Evolutionary conservation across 2,888 invertebrate genomes (phyloP).

Genomic region (Cerastoderma edule): DNA sequence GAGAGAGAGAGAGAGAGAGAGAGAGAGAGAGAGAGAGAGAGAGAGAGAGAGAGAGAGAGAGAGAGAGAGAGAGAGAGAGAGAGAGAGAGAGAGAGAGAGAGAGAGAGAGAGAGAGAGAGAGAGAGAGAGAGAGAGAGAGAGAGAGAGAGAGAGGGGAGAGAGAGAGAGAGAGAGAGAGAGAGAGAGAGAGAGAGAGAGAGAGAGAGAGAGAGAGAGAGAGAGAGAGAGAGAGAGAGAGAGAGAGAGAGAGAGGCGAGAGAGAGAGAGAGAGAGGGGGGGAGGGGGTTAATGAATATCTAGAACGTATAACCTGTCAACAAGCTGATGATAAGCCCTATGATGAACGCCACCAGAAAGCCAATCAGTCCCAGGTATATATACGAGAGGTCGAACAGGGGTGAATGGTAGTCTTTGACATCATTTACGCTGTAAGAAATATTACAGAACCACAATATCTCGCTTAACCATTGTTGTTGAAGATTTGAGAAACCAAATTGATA

Average conservation of each 20-base stretch:
- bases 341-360: constrained; percentile 51
- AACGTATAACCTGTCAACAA: constrained; percentile 46
- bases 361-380: constrained; percentile 58
- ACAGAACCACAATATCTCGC: too few relatives aligned
- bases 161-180: constrained; percentile 18
- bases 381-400: constrained; percentile 53
- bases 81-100: constrained; percentile 2
- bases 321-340: constrained; percentile 58
- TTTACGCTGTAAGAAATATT: too few relatives aligned
- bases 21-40: constrained; percentile 17
- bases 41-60: constrained; percentile 22
- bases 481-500: too few relatives aligned
- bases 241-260: constrained; percentile 23
- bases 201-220: constrained; percentile 21
- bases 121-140: constrained; percentile 16
- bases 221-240: constrained; percentile 21
- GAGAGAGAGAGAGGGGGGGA: too few relatives aligned
- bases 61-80: not conserved
- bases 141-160: constrained; percentile 20
- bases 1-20: constrained; percentile 18
- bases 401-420: too few relatives aligned
- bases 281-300: not conserved
- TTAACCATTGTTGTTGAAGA: too few relatives aligned
- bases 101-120: constrained; percentile 21
- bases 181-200: constrained; percentile 17